Evolutionary conservation across 2,113 vertebrate species (phyloP).

Genomic region (Corynorhinus townsendii): DNA sequence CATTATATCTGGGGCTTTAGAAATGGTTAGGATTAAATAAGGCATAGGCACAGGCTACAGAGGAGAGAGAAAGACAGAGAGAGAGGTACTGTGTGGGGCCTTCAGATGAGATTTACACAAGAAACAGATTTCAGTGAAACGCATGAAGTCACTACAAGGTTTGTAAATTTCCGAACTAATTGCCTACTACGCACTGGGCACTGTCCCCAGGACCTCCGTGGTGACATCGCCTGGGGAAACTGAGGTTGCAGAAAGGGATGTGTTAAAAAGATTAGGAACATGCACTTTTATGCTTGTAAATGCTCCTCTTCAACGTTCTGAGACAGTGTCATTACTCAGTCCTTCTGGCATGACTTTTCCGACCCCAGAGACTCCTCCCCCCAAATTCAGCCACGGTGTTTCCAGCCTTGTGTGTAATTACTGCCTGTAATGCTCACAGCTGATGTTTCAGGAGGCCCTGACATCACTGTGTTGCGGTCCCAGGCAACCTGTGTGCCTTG

Average conservation of each 20-base stretch:
- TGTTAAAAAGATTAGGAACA: not conserved
- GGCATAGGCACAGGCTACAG: not conserved
- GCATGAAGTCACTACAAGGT: not conserved
- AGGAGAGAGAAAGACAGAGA: not conserved
- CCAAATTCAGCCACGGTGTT: not conserved
- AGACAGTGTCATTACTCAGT: not conserved
- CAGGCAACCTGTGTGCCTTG: not conserved
- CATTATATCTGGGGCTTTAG: not conserved
- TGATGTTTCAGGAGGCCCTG: not conserved
- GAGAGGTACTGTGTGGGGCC: not conserved
- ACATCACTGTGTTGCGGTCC: fast-evolving
- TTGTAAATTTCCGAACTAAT: not conserved
- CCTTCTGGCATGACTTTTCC: not conserved
- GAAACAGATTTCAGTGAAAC: not conserved
- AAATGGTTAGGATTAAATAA: constrained; percentile 30
- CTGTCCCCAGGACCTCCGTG: not conserved
- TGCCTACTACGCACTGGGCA: not conserved
- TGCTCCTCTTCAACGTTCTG: not conserved
- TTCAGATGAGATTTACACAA: not conserved
- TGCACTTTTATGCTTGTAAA: not conserved
- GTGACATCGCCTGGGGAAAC: not conserved
- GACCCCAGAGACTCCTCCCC: not conserved
- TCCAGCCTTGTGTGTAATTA: not conserved
- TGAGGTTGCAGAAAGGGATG: not conserved
- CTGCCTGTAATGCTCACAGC: not conserved